phyloP scores from a whole-genome alignment of 2,797 vertebrate species.

The Harpia harpyja region DNA sequence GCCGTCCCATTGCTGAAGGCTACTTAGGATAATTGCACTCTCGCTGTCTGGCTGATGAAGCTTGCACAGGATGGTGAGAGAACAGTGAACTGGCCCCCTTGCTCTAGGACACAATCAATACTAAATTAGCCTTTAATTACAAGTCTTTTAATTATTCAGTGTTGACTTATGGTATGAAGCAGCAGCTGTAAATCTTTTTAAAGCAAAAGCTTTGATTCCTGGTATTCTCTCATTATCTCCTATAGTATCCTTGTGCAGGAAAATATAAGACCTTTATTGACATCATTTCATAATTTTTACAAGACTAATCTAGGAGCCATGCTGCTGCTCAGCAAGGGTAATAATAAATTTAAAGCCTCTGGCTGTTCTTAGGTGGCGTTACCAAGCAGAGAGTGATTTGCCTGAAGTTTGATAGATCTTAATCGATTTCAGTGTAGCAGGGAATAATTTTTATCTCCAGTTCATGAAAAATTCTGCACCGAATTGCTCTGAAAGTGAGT shows the following conservation, averaged over 20 bases:
- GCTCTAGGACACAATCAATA: slow-evolving; percentile 76
- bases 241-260: background rate
- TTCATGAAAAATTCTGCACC: background rate
- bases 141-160: slow-evolving; percentile 81
- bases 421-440: background rate
- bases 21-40: background rate
- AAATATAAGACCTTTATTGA: slow-evolving; percentile 18
- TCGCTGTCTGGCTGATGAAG: background rate
- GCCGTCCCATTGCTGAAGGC: background rate
- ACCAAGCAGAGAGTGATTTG: slow-evolving; percentile 26
- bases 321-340: background rate
- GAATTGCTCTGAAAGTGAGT: background rate
- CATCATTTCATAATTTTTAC: slow-evolving; percentile 36
- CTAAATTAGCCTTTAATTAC: slow-evolving; percentile 76
- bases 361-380: background rate
- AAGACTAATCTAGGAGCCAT: slow-evolving; percentile 15
- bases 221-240: background rate
- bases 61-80: background rate
- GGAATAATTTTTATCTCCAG: slow-evolving; percentile 1
- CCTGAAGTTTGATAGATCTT: slow-evolving; percentile 19
- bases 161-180: slow-evolving; percentile 68
- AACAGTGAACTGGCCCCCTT: background rate
- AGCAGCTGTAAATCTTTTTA: slow-evolving; percentile 59
- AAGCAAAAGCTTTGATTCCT: slow-evolving; percentile 32
- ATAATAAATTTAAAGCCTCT: slow-evolving; percentile 42